Evolutionary conservation across 2,888 invertebrate genomes (phyloP).

Genomic region (Andrena bicolor): DNA sequence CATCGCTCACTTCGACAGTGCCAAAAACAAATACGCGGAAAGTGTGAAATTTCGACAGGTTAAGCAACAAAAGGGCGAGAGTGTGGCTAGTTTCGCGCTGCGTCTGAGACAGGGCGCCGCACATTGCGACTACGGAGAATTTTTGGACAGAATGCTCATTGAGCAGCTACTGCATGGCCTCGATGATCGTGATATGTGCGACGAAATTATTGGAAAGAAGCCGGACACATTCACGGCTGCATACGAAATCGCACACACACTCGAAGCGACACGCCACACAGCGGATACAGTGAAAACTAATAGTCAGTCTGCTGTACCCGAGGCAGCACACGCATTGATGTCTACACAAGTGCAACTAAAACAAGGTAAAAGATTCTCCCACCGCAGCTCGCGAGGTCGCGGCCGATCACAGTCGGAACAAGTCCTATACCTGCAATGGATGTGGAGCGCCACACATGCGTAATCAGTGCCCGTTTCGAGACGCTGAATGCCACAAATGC

Average conservation of each 20-base stretch:
- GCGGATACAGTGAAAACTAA: neutral
- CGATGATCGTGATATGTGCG: neutral
- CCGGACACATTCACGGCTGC: conserved; percentile 12
- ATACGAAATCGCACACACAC: conserved; percentile 2
- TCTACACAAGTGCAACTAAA: neutral
- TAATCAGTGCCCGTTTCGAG: conserved; percentile 1
- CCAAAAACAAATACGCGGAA: conserved; percentile 6
- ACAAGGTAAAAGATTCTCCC: neutral
- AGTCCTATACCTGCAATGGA: neutral
- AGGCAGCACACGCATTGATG: conserved; percentile 1
- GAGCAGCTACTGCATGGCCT: conserved; percentile 23
- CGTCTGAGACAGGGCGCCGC: conserved; percentile 7
- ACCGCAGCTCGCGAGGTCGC: neutral
- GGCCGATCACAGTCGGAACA: neutral
- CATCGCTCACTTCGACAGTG: conserved; percentile 5
- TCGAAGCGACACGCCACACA: conserved; percentile 3
- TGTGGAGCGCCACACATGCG: neutral
- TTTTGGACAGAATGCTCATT: conserved; percentile 21
- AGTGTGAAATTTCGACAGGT: conserved; percentile 5
- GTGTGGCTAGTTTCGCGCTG: neutral
- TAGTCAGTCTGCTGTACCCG: neutral
- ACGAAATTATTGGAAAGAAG: conserved; percentile 3
- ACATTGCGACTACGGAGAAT: conserved; percentile 16
- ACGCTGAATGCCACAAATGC: neutral
- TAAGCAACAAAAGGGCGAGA: neutral